A percentile compares a stretch with the other conserved stretches of the same genome.
Evolutionary conservation across 2,888 invertebrate genomes (phyloP).

Genomic region (Tetrapedia diversipes): DNA sequence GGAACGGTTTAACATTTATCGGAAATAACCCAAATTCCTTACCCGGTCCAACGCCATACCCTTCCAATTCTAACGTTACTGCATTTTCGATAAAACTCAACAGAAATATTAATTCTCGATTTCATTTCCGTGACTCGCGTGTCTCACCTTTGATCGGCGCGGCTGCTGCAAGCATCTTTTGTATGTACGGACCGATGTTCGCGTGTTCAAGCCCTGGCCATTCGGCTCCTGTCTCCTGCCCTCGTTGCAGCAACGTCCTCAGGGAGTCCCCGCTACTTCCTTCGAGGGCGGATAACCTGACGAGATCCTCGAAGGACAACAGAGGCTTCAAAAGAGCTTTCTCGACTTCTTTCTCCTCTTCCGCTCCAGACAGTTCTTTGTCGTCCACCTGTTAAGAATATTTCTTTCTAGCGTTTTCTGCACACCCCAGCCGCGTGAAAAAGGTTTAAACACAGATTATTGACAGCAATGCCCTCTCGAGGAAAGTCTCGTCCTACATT

Average conservation of each 20-base stretch:
- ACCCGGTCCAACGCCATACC: not conserved
- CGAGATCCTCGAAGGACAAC: conserved; percentile 85
- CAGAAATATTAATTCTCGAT: not conserved
- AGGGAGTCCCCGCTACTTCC: conserved; percentile 83
- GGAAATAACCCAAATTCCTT: conserved; percentile 73
- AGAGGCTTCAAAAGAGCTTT: conserved; percentile 85
- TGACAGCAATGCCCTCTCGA: conserved; percentile 60
- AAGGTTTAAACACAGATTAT: conserved; percentile 42
- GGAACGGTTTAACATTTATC: conserved; percentile 60
- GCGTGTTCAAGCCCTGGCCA: conserved; percentile 84
- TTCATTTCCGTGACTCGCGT: not conserved
- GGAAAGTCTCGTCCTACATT: conserved; percentile 35
- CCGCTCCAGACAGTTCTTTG: conserved; percentile 85
- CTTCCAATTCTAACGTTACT: not conserved
- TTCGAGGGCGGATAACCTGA: conserved; percentile 84
- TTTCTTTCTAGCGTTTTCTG: conserved; percentile 67
- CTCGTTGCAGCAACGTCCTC: conserved; percentile 84
- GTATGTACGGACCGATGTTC: conserved; percentile 84
- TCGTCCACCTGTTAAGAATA: conserved; percentile 84
- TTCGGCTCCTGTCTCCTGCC: conserved; percentile 82
- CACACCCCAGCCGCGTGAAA: conserved; percentile 18
- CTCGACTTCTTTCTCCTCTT: conserved; percentile 86
- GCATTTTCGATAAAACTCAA: too few species aligned
- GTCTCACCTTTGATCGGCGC: conserved; percentile 79
- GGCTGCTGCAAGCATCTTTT: conserved; percentile 83